Evolutionary conservation across 2,888 invertebrate species (phyloP).

Genomic region (Dascillus cervinus): DNA sequence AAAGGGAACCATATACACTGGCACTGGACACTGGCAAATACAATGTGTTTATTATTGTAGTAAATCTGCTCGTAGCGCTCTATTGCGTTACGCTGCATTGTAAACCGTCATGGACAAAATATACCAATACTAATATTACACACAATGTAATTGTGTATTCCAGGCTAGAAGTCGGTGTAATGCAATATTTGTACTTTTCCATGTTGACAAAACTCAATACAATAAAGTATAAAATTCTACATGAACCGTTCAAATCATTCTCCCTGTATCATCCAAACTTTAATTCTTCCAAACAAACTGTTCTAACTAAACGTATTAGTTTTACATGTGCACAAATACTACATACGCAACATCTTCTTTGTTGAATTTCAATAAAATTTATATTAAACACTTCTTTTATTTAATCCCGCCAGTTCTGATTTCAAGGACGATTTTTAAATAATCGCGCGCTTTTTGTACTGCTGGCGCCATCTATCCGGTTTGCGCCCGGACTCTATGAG

Average conservation of each 20-base stretch:
- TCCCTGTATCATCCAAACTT: not conserved
- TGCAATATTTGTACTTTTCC: slow-evolving; percentile 58
- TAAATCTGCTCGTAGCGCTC: slow-evolving; percentile 15
- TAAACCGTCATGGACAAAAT: slow-evolving; percentile 16
- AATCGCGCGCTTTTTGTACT: no score
- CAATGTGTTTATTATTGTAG: slow-evolving; percentile 24
- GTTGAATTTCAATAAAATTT: no score
- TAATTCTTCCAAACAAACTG: not conserved
- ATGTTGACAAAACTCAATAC: slow-evolving; percentile 52
- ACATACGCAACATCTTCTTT: no score
- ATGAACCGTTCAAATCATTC: slow-evolving; percentile 1
- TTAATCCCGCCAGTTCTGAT: no score
- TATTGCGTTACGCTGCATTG: slow-evolving; percentile 15
- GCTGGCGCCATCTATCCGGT: no score
- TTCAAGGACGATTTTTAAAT: no score
- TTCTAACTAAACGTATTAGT: not conserved
- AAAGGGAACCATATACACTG: slow-evolving; percentile 30
- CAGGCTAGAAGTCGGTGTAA: slow-evolving; percentile 47
- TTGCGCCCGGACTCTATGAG: no score
- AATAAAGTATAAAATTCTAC: slow-evolving; percentile 46
- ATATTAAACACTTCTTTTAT: no score
- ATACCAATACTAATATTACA: slow-evolving; percentile 24
- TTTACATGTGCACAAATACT: no score
- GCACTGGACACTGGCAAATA: slow-evolving; percentile 41
- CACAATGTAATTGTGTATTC: slow-evolving; percentile 42